Evolutionary conservation across 2,113 vertebrate genomes (phyloP).

Genomic region (Chaetops frenatus): DNA sequence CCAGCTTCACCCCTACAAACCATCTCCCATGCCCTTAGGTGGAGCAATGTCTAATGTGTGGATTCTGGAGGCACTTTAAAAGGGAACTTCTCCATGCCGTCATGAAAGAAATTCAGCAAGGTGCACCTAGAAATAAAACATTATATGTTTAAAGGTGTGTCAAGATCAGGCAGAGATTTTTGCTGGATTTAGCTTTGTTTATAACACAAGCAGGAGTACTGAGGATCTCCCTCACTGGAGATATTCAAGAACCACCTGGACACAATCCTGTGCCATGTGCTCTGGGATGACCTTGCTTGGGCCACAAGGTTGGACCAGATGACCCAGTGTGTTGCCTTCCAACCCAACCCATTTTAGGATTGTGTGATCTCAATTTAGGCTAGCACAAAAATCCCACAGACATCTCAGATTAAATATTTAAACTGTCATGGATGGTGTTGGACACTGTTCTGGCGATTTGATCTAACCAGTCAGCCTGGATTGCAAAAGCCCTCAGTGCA

Average conservation of each 20-base stretch:
- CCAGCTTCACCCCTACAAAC: not conserved
- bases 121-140: not conserved
- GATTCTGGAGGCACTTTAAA: not conserved
- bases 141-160: not conserved
- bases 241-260: not conserved
- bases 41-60: not conserved
- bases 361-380: not conserved
- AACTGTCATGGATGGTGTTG: not conserved
- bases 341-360: not conserved
- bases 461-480: not conserved
- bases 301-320: accelerated
- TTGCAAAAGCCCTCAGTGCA: not conserved
- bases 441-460: not conserved
- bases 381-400: not conserved
- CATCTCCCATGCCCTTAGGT: not conserved
- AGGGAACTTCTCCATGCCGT: not conserved
- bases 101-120: not conserved
- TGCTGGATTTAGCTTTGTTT: not conserved
- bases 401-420: not conserved
- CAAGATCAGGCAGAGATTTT: not conserved
- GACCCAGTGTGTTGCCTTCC: not conserved
- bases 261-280: not conserved
- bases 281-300: not conserved
- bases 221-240: not conserved
- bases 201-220: not conserved